phyloP scores from a whole-genome alignment of 1,140 invertebrate genomes.

The Cydia strobilella region DNA sequence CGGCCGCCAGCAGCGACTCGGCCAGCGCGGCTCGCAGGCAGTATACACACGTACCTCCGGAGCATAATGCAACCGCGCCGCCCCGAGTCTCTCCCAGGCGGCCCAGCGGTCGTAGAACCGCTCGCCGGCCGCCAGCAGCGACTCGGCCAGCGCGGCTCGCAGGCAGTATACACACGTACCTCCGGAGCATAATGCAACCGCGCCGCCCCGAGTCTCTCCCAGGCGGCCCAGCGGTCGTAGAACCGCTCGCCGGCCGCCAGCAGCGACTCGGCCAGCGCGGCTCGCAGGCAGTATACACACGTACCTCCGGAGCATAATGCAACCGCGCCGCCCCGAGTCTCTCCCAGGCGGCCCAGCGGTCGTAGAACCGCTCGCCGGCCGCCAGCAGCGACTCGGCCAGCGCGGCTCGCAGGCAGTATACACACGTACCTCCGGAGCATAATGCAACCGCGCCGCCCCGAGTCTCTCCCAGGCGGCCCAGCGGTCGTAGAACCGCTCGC shows the following conservation, averaged over 20 bases:
- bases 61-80: constrained; percentile 89
- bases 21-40: constrained; percentile 91
- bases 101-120: constrained; percentile 84
- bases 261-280: constrained; percentile 92
- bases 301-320: constrained; percentile 86
- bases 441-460: constrained; percentile 90
- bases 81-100: constrained; percentile 94
- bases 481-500: constrained; percentile 57
- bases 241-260: constrained; percentile 81
- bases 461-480: constrained; percentile 96
- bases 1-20: constrained; percentile 89
- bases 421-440: constrained; percentile 82
- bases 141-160: constrained; percentile 91
- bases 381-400: constrained; percentile 93
- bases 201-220: constrained; percentile 92
- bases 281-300: constrained; percentile 82
- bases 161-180: constrained; percentile 71
- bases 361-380: constrained; percentile 56
- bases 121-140: constrained; percentile 84
- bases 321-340: constrained; percentile 90
- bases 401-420: constrained; percentile 88
- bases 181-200: constrained; percentile 90
- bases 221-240: constrained; percentile 89
- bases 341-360: constrained; percentile 94
- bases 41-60: constrained; percentile 78